Base-by-base conservation (phyloP, 2,797 vertebrate genomes). In the Todus mexicanus region DNA sequence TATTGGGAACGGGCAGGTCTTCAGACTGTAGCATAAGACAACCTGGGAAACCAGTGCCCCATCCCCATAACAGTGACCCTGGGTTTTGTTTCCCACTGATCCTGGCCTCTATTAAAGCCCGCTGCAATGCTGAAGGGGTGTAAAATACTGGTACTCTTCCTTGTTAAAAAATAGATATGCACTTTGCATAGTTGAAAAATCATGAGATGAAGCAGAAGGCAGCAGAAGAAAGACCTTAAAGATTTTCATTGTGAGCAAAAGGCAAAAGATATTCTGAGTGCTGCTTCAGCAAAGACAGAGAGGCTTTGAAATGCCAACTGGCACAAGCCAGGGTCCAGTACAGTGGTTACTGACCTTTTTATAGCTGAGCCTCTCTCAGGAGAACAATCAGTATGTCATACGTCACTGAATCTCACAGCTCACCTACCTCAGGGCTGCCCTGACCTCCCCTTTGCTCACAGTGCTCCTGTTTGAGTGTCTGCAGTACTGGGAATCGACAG, bases 361-460 rank as follows among this genome's bases (percentile, higher is more conserved):
- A 42, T 37, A 83, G 61, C 37, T 33, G 22, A 88, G 8, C 9
- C 4, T 54, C n/a, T 82, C 59, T 82, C 51, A 33, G 50, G 38
- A 75, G 47, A 54, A 26, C 20, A 59, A 63, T 51, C 17, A 43
- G 3, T 33, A 29, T 61, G 72, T 50, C 14, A 22, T 25, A 42
- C 2, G 1, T 37, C 64, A 23, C 71, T 43, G 47, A 57, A 47
- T 40, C 25, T 72, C 38, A 54, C 35, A 31, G 56, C 42, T 83
- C 78, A 76, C 75, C 87, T 86, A 73, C 31, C 38, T 40, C 68
- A n/a, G 65, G 51, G 43, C 60, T 91, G 60, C 68, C 71, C 47
- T 37, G 3, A 1, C 15, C 26, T 80, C 9, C 50, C 50, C 37
- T 65, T 86, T 6, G 2, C 43, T 74, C 64, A 13, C 0, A 0